Evolutionary conservation across 1,140 invertebrate genomes (phyloP), one percentile per base, ranked within the genome.

Genomic region (Contarinia nasturtii): DNA sequence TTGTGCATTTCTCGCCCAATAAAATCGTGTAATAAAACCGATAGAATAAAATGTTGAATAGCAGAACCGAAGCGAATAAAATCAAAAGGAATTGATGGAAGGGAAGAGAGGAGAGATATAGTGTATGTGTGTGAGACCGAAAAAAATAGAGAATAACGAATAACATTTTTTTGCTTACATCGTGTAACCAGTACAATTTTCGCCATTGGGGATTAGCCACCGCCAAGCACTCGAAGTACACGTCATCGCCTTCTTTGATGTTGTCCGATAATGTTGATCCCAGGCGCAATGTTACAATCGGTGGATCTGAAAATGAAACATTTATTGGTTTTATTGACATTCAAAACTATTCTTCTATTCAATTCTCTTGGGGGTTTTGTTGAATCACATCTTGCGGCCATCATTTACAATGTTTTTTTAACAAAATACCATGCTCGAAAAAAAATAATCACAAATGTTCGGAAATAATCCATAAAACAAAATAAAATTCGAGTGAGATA

Each of bases 171-270:
- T 27, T 51, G 80, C 80, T 79, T 66, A 84, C 82, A 57, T 88
- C 79, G 63, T 87, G 83, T 49, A 82, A 71, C 88, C 88, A 92
- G 34, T 79, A 77, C 44, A 93, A 79, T 58, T 83, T 82, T 52
- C 80, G 76, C 62, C 79, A 83, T 49, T 77, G 76, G 17, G 87
- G 87, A 71, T 90, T 90, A 47, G 87, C 83, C 55, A 76, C 74
- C 50, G 91, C 86, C 68, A 86, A 82, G 66, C 87, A 92, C 66
- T 91, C 86, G 65, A 92, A 90, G 67, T 90, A 91, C 40, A 91
- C 85, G 63, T 91, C 88, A 56, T 90, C 87, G 33, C 86, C 85
- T 68, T 89, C 85, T 67, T 86, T 88, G 66, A 90, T 90, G 66
- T 87, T 83, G 51, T 83, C 77, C 15, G 85, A 79, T 49, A 91